These are phyloP conservation scores for Microctenopoma lineatum DNA, from an alignment of 2,797 vertebrate species.

Conservation along the genomic window DNA sequence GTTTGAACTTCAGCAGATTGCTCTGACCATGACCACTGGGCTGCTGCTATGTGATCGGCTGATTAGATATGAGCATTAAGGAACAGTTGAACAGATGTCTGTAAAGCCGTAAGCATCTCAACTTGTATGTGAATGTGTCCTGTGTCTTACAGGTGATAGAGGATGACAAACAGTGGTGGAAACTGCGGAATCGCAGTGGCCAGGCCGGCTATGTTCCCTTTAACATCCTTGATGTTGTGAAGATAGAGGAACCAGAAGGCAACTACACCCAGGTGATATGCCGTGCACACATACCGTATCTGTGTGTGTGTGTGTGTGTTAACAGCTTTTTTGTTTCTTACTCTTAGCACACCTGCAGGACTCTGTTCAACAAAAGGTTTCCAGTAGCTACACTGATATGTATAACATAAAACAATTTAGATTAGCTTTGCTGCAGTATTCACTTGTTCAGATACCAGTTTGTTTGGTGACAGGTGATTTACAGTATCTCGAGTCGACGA, in stretches of 20 bases:
- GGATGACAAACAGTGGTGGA: constrained; percentile 96
- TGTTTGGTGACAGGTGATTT: not conserved
- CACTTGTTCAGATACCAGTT: constrained; percentile 1
- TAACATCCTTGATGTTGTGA: constrained; percentile 90
- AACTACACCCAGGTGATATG: constrained; percentile 64
- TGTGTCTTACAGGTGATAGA: constrained; percentile 88
- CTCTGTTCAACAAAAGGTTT: not conserved
- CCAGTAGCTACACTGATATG: not conserved
- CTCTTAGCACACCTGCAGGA: fast-evolving
- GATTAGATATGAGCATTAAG: too few relatives aligned
- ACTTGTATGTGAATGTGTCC: not conserved
- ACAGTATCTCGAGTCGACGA: constrained; percentile 4
- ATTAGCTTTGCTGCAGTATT: not conserved
- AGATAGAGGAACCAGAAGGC: constrained; percentile 80
- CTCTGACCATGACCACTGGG: too few relatives aligned
- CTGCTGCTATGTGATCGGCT: too few relatives aligned
- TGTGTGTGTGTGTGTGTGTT: not conserved
- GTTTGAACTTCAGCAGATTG: too few relatives aligned
- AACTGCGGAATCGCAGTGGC: constrained; percentile 91
- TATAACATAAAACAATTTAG: not conserved
- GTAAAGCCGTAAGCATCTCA: not conserved
- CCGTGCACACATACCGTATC: not conserved
- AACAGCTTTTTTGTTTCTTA: not conserved
- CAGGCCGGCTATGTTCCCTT: constrained; percentile 92
- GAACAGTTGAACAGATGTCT: too few relatives aligned